phyloP scores from a whole-genome alignment of 1,140 invertebrate species.

The Aricia agestis region DNA sequence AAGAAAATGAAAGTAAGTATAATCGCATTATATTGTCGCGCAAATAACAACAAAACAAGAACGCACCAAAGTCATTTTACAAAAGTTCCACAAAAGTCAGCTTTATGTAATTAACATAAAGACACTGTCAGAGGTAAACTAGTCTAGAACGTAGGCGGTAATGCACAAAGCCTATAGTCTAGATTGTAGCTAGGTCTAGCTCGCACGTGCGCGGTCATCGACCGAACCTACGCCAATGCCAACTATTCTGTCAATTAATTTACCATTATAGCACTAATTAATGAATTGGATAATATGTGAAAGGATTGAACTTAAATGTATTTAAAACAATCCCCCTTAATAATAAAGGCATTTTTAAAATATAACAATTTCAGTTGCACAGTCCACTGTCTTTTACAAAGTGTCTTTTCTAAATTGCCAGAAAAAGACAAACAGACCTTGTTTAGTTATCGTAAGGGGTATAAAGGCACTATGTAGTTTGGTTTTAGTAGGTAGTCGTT shows the following conservation, averaged over 20 bases:
- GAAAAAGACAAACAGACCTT: too few species aligned
- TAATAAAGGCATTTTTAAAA: too few species aligned
- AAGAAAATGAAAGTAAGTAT: neutral
- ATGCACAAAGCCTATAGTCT: slow-evolving; percentile 5
- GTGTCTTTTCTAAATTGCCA: too few species aligned
- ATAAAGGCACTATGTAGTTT: too few species aligned
- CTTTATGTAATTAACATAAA: neutral
- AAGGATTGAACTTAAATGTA: neutral
- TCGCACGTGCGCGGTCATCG: slow-evolving; percentile 40
- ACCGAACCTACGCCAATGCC: slow-evolving; percentile 56
- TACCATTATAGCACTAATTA: slow-evolving; percentile 32
- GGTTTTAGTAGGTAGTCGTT: too few species aligned
- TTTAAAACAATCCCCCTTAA: too few species aligned
- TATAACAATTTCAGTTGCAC: too few species aligned
- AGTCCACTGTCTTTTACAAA: too few species aligned
- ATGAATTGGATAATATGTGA: slow-evolving; percentile 30
- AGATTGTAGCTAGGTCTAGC: slow-evolving; percentile 11
- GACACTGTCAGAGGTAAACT: too few species aligned
- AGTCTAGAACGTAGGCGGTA: neutral
- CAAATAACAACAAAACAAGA: neutral
- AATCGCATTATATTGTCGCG: neutral
- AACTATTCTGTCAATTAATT: slow-evolving; percentile 45
- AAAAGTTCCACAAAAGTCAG: neutral
- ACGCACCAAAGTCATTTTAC: too few species aligned
- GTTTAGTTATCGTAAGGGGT: too few species aligned